Evolutionary conservation across 1,140 invertebrate genomes (phyloP), one percentile per base, ranked within the genome.

Genomic region (Drosophila nannoptera): DNA sequence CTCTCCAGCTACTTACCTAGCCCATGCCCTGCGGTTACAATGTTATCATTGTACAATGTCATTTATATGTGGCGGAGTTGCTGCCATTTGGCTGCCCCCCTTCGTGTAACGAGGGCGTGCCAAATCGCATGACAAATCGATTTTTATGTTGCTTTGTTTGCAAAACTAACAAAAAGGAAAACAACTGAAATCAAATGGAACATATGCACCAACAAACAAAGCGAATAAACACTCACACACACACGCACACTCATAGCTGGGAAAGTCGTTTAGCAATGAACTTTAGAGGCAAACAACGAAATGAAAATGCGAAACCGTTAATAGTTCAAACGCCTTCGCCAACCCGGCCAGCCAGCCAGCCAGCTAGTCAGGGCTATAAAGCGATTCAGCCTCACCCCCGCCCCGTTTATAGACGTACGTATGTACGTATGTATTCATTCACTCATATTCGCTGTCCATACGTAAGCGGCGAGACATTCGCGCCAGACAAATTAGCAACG

Each of bases 261-360:
- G 55, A 48, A 82, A 72, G 62, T 72, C 40, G 56, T 61, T 75
- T 52, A 49, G 63, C 78, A 82, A 82, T 80, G 73, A 80, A 80
- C 77, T 69, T 56, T 75, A 59, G 60, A 64, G 43, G 43, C 53
- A 45, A 42, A 43, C 5, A 64, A 76, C 46, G 43, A 65, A 56
- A 64, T 80, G 59, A 64, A 71, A 81, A 81, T 81, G 67, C 29
- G 69, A 78, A 80, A 73, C 38, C 69, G 73, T 78, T 73, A 78
- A 84, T 80, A 84, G 76, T 84, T 84, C 80, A 76, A 80, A 63
- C 49, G 73, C 80, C 80, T 45, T 12, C 12, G 32, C 42, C 45
- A 64, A 58, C 72, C 52, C 75, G 52, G 58, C 65, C 22, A 43
- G 73, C 68, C 73, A 76, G 70, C 78, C 74, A 82, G 58, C 55